These are phyloP conservation scores for Cyclura pinguis DNA, from an alignment of 2,797 vertebrate species.

Conservation along the genomic window DNA sequence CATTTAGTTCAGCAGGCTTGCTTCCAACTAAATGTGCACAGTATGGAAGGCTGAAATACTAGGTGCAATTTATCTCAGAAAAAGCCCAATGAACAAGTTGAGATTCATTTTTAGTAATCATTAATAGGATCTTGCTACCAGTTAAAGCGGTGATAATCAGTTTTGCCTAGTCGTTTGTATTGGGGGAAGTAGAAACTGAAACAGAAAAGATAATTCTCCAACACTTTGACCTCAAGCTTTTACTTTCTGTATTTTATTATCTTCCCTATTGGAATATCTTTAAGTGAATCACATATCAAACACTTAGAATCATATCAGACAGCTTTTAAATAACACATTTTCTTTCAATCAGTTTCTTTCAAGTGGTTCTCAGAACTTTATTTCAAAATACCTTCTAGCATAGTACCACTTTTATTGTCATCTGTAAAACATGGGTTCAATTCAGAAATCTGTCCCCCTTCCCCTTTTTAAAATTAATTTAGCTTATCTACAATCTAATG, in stretches of 20 bases:
- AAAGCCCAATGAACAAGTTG: neutral
- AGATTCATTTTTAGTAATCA: neutral
- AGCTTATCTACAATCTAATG: constrained; percentile 48
- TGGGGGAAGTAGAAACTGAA: constrained; percentile 34
- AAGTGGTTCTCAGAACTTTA: constrained; percentile 26
- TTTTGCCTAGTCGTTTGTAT: neutral
- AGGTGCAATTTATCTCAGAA: neutral
- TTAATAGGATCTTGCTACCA: no score
- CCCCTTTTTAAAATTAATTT: constrained; percentile 2
- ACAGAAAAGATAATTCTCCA: constrained; percentile 50
- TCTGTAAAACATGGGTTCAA: constrained; percentile 38
- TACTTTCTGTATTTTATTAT: constrained; percentile 63
- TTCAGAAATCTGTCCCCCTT: constrained; percentile 15
- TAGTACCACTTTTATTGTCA: neutral
- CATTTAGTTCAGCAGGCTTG: neutral
- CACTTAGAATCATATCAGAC: constrained; percentile 37
- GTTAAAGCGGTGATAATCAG: no score
- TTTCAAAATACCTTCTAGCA: constrained; percentile 19
- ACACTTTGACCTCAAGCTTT: constrained; percentile 51
- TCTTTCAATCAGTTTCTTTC: constrained; percentile 43
- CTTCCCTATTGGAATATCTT: constrained; percentile 60
- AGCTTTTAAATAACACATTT: constrained; percentile 50
- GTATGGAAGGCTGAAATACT: neutral
- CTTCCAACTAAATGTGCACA: neutral
- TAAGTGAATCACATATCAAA: constrained; percentile 46